These are phyloP conservation scores for Tonatia bakeri DNA, from an alignment of 2,113 vertebrate genomes.

Conservation along the genomic window DNA sequence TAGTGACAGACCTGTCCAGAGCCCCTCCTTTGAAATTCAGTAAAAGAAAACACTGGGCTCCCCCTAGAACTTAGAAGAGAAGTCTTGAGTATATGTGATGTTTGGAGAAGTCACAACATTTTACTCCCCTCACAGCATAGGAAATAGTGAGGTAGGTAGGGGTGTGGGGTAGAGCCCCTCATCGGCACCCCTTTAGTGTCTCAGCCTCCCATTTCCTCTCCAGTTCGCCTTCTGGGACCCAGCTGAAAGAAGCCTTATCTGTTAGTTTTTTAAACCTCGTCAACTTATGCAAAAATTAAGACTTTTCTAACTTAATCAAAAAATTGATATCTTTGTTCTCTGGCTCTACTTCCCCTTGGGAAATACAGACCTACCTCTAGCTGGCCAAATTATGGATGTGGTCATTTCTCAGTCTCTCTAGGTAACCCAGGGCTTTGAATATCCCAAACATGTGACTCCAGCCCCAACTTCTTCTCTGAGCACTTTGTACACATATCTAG, in stretches of 20 bases:
- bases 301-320: not conserved
- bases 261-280: not conserved
- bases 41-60: not conserved
- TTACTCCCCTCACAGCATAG: not conserved
- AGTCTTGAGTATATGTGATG: not conserved
- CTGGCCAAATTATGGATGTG: not conserved
- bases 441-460: not conserved
- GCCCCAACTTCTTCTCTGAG: not conserved
- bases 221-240: not conserved
- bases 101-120: not conserved
- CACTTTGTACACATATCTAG: not conserved
- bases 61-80: not conserved
- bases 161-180: not conserved
- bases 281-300: not conserved
- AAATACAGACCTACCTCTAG: not conserved
- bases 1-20: not conserved
- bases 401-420: not conserved
- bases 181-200: not conserved
- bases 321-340: not conserved
- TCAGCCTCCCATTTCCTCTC: not conserved
- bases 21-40: not conserved
- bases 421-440: not conserved
- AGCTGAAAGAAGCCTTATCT: not conserved
- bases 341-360: not conserved
- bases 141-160: not conserved